phyloP scores from a whole-genome alignment of 2,888 invertebrate genomes.

The Macaria notata region DNA sequence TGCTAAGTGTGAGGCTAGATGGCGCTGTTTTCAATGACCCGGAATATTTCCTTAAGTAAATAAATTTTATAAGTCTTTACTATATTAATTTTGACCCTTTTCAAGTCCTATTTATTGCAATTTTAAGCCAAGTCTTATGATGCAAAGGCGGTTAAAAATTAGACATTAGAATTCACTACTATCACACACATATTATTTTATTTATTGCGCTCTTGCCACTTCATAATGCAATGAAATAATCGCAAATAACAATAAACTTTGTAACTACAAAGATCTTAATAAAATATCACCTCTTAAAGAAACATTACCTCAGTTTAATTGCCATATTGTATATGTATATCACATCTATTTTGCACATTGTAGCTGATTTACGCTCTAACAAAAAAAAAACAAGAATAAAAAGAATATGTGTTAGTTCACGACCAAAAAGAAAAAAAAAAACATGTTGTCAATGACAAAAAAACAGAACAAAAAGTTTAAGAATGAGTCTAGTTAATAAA shows the following conservation, averaged over 20 bases:
- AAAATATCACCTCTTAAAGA: conserved; percentile 25
- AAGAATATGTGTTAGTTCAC: background rate
- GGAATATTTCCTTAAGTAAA: no score
- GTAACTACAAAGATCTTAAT: background rate
- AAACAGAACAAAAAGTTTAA: background rate
- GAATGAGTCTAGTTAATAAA: background rate
- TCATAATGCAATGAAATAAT: no score
- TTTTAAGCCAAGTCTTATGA: no score
- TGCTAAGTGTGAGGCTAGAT: no score
- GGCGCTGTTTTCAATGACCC: no score
- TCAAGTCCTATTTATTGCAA: no score
- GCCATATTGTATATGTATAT: conserved; percentile 29
- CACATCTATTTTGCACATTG: conserved; percentile 27
- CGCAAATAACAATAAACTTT: conserved; percentile 8
- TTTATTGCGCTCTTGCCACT: no score
- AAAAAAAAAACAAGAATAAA: background rate
- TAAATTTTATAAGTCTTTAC: no score
- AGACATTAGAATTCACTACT: no score
- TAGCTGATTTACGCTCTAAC: conserved; percentile 39
- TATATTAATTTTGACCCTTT: no score
- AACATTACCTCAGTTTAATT: conserved; percentile 42
- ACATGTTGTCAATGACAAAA: background rate
- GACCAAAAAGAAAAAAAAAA: background rate
- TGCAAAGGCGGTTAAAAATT: no score
- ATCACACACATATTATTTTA: no score